phyloP scores from a whole-genome alignment of 2,888 invertebrate genomes.

The Nomada ruficornis region DNA sequence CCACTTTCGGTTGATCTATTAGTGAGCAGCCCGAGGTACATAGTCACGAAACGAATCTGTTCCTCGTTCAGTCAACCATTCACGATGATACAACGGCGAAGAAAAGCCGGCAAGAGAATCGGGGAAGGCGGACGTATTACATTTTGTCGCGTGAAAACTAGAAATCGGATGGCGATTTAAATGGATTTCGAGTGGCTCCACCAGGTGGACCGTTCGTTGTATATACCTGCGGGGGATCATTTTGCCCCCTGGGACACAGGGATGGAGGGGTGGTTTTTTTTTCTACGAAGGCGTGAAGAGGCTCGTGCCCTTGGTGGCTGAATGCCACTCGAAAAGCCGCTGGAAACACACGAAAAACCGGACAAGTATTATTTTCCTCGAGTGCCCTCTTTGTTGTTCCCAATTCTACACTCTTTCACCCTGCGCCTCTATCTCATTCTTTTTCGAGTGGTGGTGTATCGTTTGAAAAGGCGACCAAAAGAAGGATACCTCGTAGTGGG shows the following conservation, averaged over 20 bases:
- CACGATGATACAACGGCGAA: conserved; percentile 2
- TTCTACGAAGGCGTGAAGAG: conserved; percentile 79
- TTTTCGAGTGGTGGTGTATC: conserved; percentile 31
- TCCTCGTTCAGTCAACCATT: conserved; percentile 31
- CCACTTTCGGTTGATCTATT: conserved; percentile 22
- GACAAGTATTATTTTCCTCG: conserved; percentile 67
- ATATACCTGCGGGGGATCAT: conserved; percentile 60
- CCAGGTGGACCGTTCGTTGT: conserved; percentile 50
- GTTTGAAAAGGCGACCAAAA: conserved; percentile 47
- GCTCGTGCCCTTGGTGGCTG: conserved; percentile 77
- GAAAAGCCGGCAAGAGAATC: background rate
- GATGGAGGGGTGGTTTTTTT: conserved; percentile 42
- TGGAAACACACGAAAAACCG: conserved; percentile 63
- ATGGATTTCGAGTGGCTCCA: conserved; percentile 76
- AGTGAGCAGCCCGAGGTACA: conserved; percentile 28
- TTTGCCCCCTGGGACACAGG: conserved; percentile 24
- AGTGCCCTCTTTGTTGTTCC: conserved; percentile 33
- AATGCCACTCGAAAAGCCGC: conserved; percentile 66
- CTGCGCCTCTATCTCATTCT: conserved; percentile 13
- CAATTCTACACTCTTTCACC: background rate
- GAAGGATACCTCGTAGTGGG: conserved; percentile 66
- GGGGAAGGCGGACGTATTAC: conserved; percentile 27
- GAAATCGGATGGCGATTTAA: conserved; percentile 80
- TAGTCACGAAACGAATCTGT: conserved; percentile 64
- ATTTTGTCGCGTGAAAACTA: conserved; percentile 67